Conservation (phyloP, 2,888 invertebrate genomes). For the Harpagoxenus sublaevis region DNA sequence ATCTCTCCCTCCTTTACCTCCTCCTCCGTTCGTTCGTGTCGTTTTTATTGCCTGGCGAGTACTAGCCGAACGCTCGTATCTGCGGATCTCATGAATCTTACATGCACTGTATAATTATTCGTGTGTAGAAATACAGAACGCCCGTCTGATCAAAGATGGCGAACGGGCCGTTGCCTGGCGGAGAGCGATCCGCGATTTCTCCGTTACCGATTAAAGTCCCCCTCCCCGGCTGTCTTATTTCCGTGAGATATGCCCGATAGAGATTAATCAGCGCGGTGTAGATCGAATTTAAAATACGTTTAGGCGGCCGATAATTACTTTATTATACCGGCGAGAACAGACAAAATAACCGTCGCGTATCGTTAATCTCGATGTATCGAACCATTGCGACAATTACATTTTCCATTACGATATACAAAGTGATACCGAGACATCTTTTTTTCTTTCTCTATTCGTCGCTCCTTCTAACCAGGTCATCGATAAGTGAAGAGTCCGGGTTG, state of each 20-base stretch:
- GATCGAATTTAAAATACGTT: not conserved
- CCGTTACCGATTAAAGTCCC: conserved; percentile 35
- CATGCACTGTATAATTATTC: conserved; percentile 56
- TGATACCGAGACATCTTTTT: not conserved
- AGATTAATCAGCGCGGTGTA: not conserved
- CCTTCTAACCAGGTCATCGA: not conserved
- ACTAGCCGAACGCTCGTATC: conserved; percentile 57
- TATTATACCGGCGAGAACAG: not conserved
- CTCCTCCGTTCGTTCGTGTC: conserved; percentile 38
- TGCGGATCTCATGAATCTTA: conserved; percentile 53
- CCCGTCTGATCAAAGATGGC: conserved; percentile 53
- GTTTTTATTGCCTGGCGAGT: conserved; percentile 52
- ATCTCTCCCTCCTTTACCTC: not conserved
- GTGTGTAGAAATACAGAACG: conserved; percentile 57
- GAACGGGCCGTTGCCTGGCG: conserved; percentile 23
- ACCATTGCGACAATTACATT: not conserved
- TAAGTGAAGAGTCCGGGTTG: not conserved
- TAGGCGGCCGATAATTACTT: not conserved
- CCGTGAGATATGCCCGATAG: not conserved
- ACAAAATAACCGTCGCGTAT: not conserved
- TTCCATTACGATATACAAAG: not conserved
- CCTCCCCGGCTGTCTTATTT: not conserved
- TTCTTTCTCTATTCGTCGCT: conserved; percentile 2
- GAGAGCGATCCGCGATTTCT: conserved; percentile 45
- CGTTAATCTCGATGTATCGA: not conserved